Conservation (phyloP, 2,888 invertebrate species). For the Eumacrocentrus americanus region DNA sequence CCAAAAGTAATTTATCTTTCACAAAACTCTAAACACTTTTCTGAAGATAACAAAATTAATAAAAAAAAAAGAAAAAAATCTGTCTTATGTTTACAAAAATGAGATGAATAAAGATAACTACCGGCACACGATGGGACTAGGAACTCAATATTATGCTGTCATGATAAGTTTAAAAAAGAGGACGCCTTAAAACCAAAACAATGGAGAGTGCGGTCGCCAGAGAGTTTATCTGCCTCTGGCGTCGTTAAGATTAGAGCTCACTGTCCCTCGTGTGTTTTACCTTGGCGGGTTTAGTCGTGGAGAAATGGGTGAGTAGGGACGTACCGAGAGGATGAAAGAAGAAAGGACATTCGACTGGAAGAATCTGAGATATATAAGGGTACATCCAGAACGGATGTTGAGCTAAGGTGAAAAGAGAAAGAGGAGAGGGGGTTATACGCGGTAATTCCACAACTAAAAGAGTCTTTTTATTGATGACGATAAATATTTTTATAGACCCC, state of each 20-base stretch:
- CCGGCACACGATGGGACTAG: not conserved
- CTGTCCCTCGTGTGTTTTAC: constrained; percentile 27
- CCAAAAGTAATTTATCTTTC: too few relatives aligned
- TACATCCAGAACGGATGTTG: constrained; percentile 17
- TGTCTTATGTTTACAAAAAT: not conserved
- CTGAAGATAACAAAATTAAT: not conserved
- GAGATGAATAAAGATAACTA: not conserved
- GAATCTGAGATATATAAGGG: constrained; percentile 27
- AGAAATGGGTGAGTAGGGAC: not conserved
- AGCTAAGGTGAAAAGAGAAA: constrained; percentile 9
- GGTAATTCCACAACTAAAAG: constrained; percentile 31
- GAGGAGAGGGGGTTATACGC: constrained; percentile 14
- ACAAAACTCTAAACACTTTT: too few relatives aligned
- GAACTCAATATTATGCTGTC: not conserved
- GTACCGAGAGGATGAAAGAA: constrained; percentile 23
- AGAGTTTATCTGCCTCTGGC: constrained; percentile 49
- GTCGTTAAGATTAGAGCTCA: constrained; percentile 53
- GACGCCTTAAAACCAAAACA: constrained; percentile 45
- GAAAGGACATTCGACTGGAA: constrained; percentile 27
- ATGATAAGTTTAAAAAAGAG: constrained; percentile 19
- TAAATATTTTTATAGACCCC: constrained; percentile 60
- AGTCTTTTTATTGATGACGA: constrained; percentile 57
- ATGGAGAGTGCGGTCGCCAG: constrained; percentile 33
- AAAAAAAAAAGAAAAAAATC: not conserved
- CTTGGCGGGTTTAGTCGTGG: constrained; percentile 24